Percentiles rank a stretch among this genome's conserved stretches.
Evolutionary conservation across 2,113 vertebrate species (phyloP).

Genomic region (Ptychochromis oligacanthus): DNA sequence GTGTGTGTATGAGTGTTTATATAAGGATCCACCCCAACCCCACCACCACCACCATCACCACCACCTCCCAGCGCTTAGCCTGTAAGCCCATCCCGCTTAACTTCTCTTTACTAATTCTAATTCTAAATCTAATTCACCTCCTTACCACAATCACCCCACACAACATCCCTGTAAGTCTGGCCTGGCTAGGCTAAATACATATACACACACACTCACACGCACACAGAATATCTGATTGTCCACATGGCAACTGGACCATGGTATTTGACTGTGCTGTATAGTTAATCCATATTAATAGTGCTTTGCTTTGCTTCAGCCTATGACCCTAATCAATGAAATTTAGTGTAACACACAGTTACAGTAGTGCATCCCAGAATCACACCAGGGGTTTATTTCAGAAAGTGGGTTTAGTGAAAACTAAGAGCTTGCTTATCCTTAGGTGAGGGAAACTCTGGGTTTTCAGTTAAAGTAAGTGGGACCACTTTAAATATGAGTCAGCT

Average conservation of each 20-base stretch:
- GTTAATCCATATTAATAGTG: conserved; percentile 60
- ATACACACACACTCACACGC: conserved; percentile 2
- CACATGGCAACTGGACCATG: conserved; percentile 28
- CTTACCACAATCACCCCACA: conserved; percentile 68
- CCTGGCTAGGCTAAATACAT: conserved; percentile 25
- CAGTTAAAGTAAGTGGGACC: conserved; percentile 2
- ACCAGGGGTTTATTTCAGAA: conserved; percentile 4
- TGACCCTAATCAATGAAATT: conserved; percentile 45
- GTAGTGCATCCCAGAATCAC: not conserved
- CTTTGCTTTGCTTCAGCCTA: conserved; percentile 37
- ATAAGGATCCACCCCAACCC: conserved; percentile 39
- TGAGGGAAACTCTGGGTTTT: not conserved
- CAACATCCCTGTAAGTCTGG: conserved; percentile 58
- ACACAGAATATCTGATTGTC: conserved; percentile 39
- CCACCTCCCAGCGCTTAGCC: conserved; percentile 47
- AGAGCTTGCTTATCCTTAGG: conserved; percentile 11
- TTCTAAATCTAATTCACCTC: conserved; percentile 73
- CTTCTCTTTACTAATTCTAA: conserved; percentile 68
- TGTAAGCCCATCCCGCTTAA: conserved; percentile 73
- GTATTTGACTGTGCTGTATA: conserved; percentile 38
- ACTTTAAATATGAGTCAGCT: not conserved
- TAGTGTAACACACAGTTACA: conserved; percentile 15
- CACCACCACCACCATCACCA: conserved; percentile 9
- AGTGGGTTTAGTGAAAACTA: conserved; percentile 13
- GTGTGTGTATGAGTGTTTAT: conserved; percentile 28